Evolutionary conservation across 2,797 vertebrate species (phyloP).

Genomic region (Scarus forsteni): DNA sequence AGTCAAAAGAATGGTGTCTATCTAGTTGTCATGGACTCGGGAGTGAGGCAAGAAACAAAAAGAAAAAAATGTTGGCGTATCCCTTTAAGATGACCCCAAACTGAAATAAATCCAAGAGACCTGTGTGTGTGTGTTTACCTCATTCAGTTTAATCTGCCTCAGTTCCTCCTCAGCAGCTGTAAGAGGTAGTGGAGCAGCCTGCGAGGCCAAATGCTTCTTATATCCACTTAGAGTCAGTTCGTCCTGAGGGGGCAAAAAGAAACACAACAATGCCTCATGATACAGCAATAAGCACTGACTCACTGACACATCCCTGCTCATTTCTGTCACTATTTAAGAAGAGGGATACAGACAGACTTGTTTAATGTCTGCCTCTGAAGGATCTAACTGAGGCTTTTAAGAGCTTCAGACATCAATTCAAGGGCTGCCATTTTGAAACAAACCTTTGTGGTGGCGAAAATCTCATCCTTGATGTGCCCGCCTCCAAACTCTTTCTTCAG

Average conservation of each 20-base stretch:
- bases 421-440: conserved; percentile 7
- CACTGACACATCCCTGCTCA: neutral
- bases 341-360: neutral
- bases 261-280: conserved; percentile 17
- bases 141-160: conserved; percentile 93
- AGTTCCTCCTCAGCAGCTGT: conserved; percentile 97
- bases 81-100: conserved; percentile 5
- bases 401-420: neutral
- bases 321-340: neutral
- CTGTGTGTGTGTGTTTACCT: conserved; percentile 80
- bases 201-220: conserved; percentile 89
- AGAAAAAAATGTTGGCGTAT: no score
- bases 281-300: neutral
- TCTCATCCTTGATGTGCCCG: conserved; percentile 96
- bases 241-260: conserved; percentile 83
- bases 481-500: conserved; percentile 98
- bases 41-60: no score
- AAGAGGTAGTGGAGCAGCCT: conserved; percentile 92
- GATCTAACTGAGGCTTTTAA: neutral
- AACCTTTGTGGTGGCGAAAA: conserved; percentile 94
- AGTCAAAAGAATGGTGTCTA: no score
- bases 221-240: conserved; percentile 94
- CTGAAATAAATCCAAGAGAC: neutral
- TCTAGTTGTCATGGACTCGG: no score
- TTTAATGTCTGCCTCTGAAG: neutral